phyloP scores from a whole-genome alignment of 2,888 invertebrate species.

The Acanthosepion lycidas region DNA sequence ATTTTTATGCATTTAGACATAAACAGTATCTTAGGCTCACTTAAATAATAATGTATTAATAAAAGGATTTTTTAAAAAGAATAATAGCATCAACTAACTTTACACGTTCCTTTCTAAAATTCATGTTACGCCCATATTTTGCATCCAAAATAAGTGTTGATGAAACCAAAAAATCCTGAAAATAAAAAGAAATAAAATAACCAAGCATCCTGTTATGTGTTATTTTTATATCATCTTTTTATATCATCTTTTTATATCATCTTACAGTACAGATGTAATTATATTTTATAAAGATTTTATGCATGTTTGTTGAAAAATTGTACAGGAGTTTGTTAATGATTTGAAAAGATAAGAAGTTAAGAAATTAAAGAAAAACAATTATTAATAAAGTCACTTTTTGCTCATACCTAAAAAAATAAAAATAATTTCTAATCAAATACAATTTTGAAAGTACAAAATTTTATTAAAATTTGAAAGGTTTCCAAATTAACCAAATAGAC shows the following conservation, averaged over 20 bases:
- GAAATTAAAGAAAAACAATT: too few relatives aligned
- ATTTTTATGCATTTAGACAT: neutral
- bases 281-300: neutral
- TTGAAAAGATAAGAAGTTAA: too few relatives aligned
- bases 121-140: conserved; percentile 65
- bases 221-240: neutral
- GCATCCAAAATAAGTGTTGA: conserved; percentile 70
- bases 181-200: neutral
- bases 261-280: conserved; percentile 44
- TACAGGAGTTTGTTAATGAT: too few relatives aligned
- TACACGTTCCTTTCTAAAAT: conserved; percentile 66
- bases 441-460: too few relatives aligned
- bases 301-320: neutral
- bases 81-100: conserved; percentile 61
- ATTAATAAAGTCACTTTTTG: too few relatives aligned
- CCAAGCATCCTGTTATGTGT: too few relatives aligned
- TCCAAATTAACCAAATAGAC: too few relatives aligned
- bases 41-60: neutral
- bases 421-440: too few relatives aligned
- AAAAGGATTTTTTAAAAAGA: neutral
- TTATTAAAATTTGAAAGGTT: too few relatives aligned
- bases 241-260: too few relatives aligned
- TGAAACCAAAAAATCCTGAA: conserved; percentile 68
- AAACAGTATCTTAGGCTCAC: neutral
- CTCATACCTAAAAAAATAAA: too few relatives aligned